Conservation (phyloP, 2,888 invertebrate species). For the Poecilus cupreus region DNA sequence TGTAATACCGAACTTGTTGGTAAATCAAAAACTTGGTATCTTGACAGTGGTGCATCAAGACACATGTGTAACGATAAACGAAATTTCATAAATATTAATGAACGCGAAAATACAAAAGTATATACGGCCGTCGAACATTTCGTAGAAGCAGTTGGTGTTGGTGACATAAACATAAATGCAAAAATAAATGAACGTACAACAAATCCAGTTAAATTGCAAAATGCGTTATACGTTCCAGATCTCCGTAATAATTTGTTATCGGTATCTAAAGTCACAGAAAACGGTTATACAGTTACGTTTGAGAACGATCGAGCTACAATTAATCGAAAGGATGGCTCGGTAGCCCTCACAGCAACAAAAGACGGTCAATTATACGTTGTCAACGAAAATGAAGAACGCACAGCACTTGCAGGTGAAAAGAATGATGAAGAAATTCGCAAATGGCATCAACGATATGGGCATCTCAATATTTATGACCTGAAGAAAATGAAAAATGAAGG, state of each 20-base stretch:
- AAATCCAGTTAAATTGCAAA: not conserved
- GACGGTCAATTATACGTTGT: conserved; percentile 21
- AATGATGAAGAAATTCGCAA: conserved; percentile 27
- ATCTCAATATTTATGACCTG: conserved; percentile 61
- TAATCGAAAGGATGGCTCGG: conserved; percentile 59
- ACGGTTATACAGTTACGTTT: conserved; percentile 62
- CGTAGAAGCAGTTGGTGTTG: not conserved
- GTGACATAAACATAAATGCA: not conserved
- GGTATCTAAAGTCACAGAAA: conserved; percentile 62
- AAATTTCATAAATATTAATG: not conserved
- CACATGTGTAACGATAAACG: not conserved
- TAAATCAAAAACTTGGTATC: not conserved
- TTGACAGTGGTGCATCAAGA: not conserved
- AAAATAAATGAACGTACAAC: not conserved
- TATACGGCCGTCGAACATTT: conserved; percentile 18
- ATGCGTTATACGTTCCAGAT: conserved; percentile 55
- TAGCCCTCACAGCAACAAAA: conserved; percentile 50
- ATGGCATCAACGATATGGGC: conserved; percentile 63
- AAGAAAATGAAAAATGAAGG: conserved; percentile 57
- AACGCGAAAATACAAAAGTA: not conserved
- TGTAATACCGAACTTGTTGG: not conserved
- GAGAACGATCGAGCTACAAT: conserved; percentile 58
- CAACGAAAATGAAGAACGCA: conserved; percentile 31
- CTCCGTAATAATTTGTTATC: conserved; percentile 63
- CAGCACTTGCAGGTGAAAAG: conserved; percentile 1